These are phyloP conservation scores for Hipposideros armiger DNA, from an alignment of 2,113 vertebrate genomes.

Conservation along the genomic window DNA sequence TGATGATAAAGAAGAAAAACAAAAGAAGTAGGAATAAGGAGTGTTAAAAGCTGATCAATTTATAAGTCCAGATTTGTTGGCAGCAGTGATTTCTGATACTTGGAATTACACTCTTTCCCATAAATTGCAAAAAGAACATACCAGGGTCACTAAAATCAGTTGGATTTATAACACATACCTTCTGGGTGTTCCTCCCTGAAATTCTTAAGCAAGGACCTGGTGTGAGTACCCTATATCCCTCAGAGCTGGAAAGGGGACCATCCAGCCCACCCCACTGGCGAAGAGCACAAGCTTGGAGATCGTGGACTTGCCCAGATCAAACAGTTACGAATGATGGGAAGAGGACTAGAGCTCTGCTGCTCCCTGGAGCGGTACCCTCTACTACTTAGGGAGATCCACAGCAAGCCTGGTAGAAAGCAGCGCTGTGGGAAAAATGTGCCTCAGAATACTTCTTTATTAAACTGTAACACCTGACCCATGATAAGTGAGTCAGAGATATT, in stretches of 20 bases:
- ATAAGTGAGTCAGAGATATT: neutral
- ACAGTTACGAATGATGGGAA: neutral
- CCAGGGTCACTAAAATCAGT: neutral
- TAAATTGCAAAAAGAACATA: neutral
- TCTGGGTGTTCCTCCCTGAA: neutral
- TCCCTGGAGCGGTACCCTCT: neutral
- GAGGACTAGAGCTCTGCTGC: neutral
- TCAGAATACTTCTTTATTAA: slow-evolving; percentile 26
- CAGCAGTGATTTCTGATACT: slow-evolving; percentile 4
- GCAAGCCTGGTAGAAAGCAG: neutral
- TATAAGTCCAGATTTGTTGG: slow-evolving; percentile 37
- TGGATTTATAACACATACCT: neutral
- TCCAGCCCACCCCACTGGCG: neutral
- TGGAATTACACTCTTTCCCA: neutral
- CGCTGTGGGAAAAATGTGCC: neutral
- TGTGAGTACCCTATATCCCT: neutral
- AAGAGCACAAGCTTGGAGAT: neutral
- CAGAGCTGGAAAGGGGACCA: neutral
- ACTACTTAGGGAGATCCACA: neutral
- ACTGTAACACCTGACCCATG: neutral
- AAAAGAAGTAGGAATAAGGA: neutral
- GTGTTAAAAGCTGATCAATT: neutral
- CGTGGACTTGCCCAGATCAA: neutral
- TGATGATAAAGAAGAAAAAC: slow-evolving; percentile 42
- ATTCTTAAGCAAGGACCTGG: neutral